A percentile compares a stretch with the other conserved stretches of the same genome.
Evolutionary conservation across 2,888 invertebrate species (phyloP).

Genomic region (Thera obeliscata): DNA sequence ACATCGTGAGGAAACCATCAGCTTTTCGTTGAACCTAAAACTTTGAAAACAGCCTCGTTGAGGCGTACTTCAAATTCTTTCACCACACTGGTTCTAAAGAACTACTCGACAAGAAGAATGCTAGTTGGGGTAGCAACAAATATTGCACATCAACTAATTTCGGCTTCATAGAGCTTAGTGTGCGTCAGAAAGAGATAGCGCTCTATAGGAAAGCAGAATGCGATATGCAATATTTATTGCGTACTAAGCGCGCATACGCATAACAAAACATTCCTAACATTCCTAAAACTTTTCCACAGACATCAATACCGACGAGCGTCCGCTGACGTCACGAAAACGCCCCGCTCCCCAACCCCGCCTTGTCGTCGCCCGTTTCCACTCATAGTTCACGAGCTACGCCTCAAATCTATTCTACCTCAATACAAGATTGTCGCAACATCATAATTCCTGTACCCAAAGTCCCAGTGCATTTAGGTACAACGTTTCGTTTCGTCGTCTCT

Average conservation of each 20-base stretch:
- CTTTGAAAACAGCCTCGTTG: too few species aligned
- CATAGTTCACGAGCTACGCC: conserved; percentile 70
- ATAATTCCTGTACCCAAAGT: neutral
- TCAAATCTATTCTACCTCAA: conserved; percentile 48
- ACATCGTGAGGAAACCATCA: too few species aligned
- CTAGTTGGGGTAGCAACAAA: too few species aligned
- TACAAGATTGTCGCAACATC: conserved; percentile 46
- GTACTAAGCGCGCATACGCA: neutral
- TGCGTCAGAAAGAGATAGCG: too few species aligned
- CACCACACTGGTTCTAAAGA: too few species aligned
- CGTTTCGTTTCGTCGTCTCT: too few species aligned
- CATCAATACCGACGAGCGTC: conserved; percentile 57
- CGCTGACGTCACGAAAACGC: conserved; percentile 39
- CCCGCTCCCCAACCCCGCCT: conserved; percentile 47
- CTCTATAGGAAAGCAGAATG: neutral
- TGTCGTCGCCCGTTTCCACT: conserved; percentile 77
- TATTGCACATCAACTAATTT: too few species aligned
- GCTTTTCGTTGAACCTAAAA: too few species aligned
- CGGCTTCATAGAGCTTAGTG: too few species aligned
- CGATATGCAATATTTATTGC: neutral
- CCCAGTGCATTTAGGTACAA: too few species aligned
- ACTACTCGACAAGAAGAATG: too few species aligned
- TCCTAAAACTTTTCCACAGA: conserved; percentile 22
- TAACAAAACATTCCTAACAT: neutral
- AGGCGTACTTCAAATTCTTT: too few species aligned